A percentile compares a stretch with the other conserved stretches of the same genome.
Conservation (phyloP, 2,113 vertebrate species). For the Myotis lucifugus region DNA sequence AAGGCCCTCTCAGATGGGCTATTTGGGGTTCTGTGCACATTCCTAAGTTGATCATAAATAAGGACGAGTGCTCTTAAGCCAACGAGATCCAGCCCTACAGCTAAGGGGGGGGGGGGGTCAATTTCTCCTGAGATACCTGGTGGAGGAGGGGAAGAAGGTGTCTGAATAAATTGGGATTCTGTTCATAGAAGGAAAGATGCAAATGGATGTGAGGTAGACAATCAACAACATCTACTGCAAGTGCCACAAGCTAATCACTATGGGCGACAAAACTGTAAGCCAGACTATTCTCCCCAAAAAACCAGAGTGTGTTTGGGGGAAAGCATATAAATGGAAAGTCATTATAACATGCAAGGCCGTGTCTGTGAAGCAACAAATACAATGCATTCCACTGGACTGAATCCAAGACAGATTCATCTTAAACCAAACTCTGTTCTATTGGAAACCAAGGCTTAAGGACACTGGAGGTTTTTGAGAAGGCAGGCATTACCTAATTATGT, state of each 20-base stretch:
- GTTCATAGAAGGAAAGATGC: background rate
- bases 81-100: background rate
- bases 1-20: background rate
- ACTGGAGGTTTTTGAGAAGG: background rate
- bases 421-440: background rate
- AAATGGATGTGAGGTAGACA: background rate
- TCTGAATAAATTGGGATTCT: background rate
- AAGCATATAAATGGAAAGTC: background rate
- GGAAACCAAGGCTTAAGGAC: conserved; percentile 19
- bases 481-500: conserved; percentile 59
- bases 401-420: background rate
- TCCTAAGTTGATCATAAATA: background rate
- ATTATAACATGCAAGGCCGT: background rate
- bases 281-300: background rate
- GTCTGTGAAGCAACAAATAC: background rate
- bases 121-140: background rate
- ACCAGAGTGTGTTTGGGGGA: background rate
- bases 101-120: background rate
- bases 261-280: background rate
- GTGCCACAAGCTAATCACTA: background rate
- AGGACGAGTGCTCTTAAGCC: background rate
- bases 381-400: background rate
- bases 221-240: background rate
- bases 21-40: background rate
- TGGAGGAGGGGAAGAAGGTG: background rate